phyloP scores from a whole-genome alignment of 2,113 vertebrate species.

The Enhydra lutris region DNA sequence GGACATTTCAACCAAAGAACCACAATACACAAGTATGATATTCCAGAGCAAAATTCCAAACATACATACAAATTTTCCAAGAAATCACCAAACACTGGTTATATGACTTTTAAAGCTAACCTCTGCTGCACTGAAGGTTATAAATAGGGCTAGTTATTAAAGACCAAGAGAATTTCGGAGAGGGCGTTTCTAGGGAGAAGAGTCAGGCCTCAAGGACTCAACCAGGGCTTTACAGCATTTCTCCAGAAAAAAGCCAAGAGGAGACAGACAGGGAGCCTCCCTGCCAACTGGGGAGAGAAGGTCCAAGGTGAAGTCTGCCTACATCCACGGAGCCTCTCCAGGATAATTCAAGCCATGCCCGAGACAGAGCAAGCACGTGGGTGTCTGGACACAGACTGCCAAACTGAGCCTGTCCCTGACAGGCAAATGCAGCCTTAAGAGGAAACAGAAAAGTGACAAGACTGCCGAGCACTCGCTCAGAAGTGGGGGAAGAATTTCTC shows the following conservation, averaged over 20 bases:
- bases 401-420: background rate
- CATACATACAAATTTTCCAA: background rate
- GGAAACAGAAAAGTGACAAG: background rate
- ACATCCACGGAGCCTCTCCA: background rate
- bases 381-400: background rate
- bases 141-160: background rate
- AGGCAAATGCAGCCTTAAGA: background rate
- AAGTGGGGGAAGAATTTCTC: background rate
- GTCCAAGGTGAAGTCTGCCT: background rate
- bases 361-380: background rate
- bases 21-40: background rate
- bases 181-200: background rate
- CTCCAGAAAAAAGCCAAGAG: background rate
- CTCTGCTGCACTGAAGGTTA: background rate
- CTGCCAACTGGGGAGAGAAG: background rate
- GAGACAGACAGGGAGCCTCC: background rate
- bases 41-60: background rate
- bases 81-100: background rate
- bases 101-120: background rate
- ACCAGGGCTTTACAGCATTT: background rate
- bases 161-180: background rate
- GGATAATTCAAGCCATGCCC: rapidly evolving
- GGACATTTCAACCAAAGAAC: background rate
- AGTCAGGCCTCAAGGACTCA: background rate
- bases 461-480: background rate